Percentiles rank a stretch among this genome's conserved stretches.
phyloP scores from a whole-genome alignment of 2,113 vertebrate species.

The Oreotrochilus melanogaster region DNA sequence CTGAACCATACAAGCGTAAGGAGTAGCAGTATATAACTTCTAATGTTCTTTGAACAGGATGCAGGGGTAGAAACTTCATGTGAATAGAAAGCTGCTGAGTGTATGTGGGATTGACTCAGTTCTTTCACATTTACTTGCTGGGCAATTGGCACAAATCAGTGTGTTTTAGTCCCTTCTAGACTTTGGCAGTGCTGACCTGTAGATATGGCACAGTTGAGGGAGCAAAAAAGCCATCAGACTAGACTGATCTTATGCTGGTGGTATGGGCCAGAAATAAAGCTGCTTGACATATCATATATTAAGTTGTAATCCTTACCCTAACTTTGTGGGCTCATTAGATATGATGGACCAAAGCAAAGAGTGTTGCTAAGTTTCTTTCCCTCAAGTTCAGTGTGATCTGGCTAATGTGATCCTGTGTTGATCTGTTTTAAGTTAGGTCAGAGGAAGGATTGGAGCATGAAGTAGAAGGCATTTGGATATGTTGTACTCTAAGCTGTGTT shows the following conservation, averaged over 20 bases:
- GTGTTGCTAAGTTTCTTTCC: background rate
- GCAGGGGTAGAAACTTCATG: background rate
- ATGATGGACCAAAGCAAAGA: background rate
- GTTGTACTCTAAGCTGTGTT: background rate
- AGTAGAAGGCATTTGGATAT: background rate
- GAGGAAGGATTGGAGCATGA: background rate
- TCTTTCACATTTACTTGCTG: background rate
- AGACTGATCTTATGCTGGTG: background rate
- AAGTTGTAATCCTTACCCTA: background rate
- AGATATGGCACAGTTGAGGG: background rate
- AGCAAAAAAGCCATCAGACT: background rate
- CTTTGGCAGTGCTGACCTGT: background rate
- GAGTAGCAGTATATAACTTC: background rate
- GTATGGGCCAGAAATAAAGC: background rate
- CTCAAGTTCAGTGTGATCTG: background rate
- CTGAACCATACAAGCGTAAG: background rate
- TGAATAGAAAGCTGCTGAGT: background rate
- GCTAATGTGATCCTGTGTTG: background rate
- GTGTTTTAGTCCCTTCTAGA: background rate
- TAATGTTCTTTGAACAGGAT: background rate
- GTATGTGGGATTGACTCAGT: background rate
- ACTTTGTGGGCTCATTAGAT: background rate
- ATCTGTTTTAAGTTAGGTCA: background rate
- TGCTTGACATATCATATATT: background rate
- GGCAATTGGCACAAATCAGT: fast-evolving